phyloP scores from a whole-genome alignment of 2,888 invertebrate species.

The Drosophila cracens region DNA sequence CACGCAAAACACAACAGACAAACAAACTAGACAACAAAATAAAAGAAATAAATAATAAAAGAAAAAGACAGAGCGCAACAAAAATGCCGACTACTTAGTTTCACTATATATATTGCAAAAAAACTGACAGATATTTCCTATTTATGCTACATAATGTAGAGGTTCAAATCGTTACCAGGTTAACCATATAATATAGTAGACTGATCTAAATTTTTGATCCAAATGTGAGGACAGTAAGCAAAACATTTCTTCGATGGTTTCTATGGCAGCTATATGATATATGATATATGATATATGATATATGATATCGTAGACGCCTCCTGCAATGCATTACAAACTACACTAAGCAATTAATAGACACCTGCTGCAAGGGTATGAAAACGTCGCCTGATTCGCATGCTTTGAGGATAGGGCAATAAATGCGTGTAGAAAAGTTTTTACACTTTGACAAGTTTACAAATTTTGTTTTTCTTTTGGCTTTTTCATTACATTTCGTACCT shows the following conservation, averaged over 20 bases:
- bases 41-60: not conserved
- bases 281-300: not conserved
- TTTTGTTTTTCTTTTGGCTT: not conserved
- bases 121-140: not conserved
- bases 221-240: not conserved
- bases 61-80: not conserved
- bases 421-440: constrained; percentile 21
- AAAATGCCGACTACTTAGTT: not conserved
- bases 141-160: not conserved
- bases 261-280: not conserved
- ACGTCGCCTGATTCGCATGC: not conserved
- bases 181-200: not conserved
- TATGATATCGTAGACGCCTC: no score
- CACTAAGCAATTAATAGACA: not conserved
- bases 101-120: not conserved
- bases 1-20: constrained; percentile 12
- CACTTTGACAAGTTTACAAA: constrained; percentile 18
- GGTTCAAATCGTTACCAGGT: not conserved
- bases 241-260: not conserved
- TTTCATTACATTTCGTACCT: constrained; percentile 1
- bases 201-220: not conserved
- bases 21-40: constrained; percentile 18
- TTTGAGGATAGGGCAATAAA: constrained; percentile 10
- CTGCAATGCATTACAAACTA: no score
- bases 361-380: constrained; percentile 1